Percentiles rank a stretch among this genome's conserved stretches.
Conservation (phyloP, 2,113 vertebrate species). For the Pampusana beccarii region DNA sequence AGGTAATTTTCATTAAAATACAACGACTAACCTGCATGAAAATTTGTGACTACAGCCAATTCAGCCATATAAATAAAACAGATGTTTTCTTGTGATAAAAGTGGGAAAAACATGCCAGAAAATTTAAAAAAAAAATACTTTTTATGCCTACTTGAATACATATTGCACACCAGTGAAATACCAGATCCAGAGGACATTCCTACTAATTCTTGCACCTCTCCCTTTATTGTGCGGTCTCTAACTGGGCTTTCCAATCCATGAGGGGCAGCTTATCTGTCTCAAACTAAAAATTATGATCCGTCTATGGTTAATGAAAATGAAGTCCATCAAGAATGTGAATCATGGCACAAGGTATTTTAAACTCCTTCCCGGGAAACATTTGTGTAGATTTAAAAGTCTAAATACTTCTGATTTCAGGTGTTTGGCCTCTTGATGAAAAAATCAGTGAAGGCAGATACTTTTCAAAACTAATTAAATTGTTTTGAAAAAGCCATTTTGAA, state of each 20-base stretch:
- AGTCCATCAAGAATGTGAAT: neutral
- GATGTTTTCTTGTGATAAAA: constrained; percentile 58
- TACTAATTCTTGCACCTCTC: neutral
- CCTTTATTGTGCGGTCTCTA: neutral
- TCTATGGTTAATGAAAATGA: neutral
- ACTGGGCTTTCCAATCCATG: neutral
- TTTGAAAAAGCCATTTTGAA: neutral
- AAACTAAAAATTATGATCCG: neutral
- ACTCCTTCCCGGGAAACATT: neutral
- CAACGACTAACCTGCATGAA: constrained; percentile 14
- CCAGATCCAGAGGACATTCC: neutral
- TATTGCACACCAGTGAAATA: constrained; percentile 13
- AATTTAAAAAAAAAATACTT: neutral
- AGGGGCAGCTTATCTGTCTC: neutral
- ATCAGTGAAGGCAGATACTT: neutral
- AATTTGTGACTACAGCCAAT: constrained; percentile 21
- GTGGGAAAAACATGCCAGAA: neutral
- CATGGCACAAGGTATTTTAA: neutral
- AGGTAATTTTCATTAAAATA: constrained; percentile 65
- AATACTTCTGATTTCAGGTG: neutral
- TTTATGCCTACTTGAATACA: neutral
- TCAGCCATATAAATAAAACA: constrained; percentile 53
- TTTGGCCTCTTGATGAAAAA: neutral
- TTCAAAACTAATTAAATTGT: neutral
- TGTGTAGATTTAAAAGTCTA: neutral